A percentile compares a stretch with the other conserved stretches of the same genome.
Evolutionary conservation across 2,797 vertebrate genomes (phyloP).

Genomic region (Percopsis omiscomaycus): DNA sequence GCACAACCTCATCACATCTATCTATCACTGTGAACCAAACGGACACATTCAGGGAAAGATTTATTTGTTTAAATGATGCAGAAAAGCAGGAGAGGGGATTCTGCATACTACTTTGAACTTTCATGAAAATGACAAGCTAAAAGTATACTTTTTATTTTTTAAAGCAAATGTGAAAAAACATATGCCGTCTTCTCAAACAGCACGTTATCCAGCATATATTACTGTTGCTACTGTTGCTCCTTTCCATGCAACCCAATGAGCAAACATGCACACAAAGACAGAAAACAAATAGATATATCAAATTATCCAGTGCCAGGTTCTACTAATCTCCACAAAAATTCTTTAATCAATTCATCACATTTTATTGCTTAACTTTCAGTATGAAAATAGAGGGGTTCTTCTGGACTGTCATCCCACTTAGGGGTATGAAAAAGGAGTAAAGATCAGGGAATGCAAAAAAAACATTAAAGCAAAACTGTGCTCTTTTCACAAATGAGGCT

Average conservation of each 20-base stretch:
- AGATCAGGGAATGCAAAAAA: constrained; percentile 24
- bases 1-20: constrained; percentile 63
- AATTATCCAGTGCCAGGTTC: constrained; percentile 20
- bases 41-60: constrained; percentile 57
- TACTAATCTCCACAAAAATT: constrained; percentile 50
- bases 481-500: constrained; percentile 4
- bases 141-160: background rate
- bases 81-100: constrained; percentile 37
- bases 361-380: constrained; percentile 50
- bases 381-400: constrained; percentile 33
- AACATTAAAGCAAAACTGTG: constrained; percentile 16
- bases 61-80: constrained; percentile 56
- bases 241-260: constrained; percentile 12
- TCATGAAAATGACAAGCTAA: constrained; percentile 24
- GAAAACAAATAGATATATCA: background rate
- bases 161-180: no score
- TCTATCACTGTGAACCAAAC: constrained; percentile 61
- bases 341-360: constrained; percentile 58
- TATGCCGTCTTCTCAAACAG: background rate
- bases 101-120: constrained; percentile 32
- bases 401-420: no score
- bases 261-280: background rate
- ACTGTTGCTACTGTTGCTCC: background rate
- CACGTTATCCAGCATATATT: background rate
- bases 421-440: no score